Percentiles rank a stretch among this genome's conserved stretches.
Evolutionary conservation across 2,113 vertebrate species (phyloP).

Genomic region (Oryzias celebensis): DNA sequence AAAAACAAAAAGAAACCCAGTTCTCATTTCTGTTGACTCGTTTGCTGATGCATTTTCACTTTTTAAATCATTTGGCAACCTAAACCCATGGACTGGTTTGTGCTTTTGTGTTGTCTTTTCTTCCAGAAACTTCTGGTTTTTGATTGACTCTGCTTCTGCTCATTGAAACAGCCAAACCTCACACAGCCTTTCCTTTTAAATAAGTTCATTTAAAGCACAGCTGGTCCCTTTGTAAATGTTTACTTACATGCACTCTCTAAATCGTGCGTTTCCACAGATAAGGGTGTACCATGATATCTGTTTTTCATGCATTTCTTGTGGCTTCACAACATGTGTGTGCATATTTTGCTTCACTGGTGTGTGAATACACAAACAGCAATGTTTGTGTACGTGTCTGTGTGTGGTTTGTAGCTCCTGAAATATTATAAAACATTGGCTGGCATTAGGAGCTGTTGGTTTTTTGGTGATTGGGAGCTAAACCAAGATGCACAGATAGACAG

Average conservation of each 20-base stretch:
- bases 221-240: slow-evolving; percentile 10
- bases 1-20: too few species aligned
- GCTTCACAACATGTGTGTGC: slow-evolving; percentile 16
- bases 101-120: too few species aligned
- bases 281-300: slow-evolving; percentile 16
- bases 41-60: background rate
- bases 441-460: background rate
- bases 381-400: slow-evolving; percentile 23
- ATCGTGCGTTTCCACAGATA: slow-evolving; percentile 40
- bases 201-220: slow-evolving; percentile 26
- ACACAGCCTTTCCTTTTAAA: slow-evolving; percentile 37
- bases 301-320: slow-evolving; percentile 29
- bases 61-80: background rate
- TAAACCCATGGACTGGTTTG: too few species aligned
- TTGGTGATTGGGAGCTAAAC: background rate
- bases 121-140: background rate
- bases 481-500: background rate
- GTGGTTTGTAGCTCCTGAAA: slow-evolving; percentile 17
- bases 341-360: slow-evolving; percentile 19
- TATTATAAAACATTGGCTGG: background rate
- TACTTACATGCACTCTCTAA: slow-evolving; percentile 13
- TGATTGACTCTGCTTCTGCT: background rate
- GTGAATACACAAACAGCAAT: slow-evolving; percentile 31
- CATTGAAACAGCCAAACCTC: slow-evolving; percentile 23
- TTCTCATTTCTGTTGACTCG: too few species aligned